Conservation (phyloP, 1,140 invertebrate species). For the Pachyrhynchus sulphureomaculatus region DNA sequence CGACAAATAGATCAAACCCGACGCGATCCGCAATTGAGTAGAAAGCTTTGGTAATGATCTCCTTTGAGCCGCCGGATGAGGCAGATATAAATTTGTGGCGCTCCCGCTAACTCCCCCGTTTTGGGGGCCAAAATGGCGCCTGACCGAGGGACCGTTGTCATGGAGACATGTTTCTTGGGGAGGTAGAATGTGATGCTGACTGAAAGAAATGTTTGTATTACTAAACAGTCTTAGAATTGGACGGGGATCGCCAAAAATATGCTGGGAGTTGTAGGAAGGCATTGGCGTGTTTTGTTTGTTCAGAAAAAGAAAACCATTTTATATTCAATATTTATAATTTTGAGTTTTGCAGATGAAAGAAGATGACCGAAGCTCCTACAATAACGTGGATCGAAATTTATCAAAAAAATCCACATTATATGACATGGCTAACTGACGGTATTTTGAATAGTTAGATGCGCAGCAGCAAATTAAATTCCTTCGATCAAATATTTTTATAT, state of each 20-base stretch:
- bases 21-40: constrained; percentile 53
- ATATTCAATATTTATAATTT: too few relatives aligned
- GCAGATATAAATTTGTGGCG: constrained; percentile 55
- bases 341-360: too few relatives aligned
- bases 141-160: constrained; percentile 39
- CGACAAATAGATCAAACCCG: constrained; percentile 53
- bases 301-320: too few relatives aligned
- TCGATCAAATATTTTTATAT: too few relatives aligned
- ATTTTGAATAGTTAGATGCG: too few relatives aligned
- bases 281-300: too few relatives aligned
- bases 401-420: too few relatives aligned
- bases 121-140: constrained; percentile 46
- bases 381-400: too few relatives aligned
- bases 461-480: too few relatives aligned
- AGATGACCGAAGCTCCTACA: too few relatives aligned
- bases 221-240: constrained; percentile 9
- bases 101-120: constrained; percentile 47
- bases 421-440: too few relatives aligned
- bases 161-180: constrained; percentile 42
- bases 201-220: background rate
- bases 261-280: background rate
- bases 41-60: constrained; percentile 55
- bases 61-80: constrained; percentile 53
- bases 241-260: constrained; percentile 9
- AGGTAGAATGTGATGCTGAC: constrained; percentile 36